Conservation (phyloP, 2,888 invertebrate genomes). For the Lapara coniferarum region DNA sequence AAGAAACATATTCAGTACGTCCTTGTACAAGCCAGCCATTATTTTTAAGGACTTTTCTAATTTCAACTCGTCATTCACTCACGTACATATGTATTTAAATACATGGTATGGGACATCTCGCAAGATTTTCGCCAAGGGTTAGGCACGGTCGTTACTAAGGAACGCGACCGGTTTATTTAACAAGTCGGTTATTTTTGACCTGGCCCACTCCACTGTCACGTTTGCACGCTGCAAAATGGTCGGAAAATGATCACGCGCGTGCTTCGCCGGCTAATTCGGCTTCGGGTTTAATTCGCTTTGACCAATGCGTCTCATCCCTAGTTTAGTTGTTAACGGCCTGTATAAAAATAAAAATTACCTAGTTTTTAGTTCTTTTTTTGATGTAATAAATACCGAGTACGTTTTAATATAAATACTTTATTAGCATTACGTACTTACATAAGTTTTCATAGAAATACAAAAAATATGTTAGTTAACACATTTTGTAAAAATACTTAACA, state of each 20-base stretch:
- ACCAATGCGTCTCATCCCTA: background rate
- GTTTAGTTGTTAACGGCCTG: background rate
- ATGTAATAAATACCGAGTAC: no score
- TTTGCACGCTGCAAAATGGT: conserved; percentile 11
- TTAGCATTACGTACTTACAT: no score
- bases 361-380: no score
- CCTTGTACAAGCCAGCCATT: no score
- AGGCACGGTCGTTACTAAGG: conserved; percentile 21
- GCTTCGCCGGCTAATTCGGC: conserved; percentile 1
- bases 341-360: background rate
- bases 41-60: no score
- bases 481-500: no score
- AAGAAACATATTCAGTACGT: no score
- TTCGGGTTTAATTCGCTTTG: background rate
- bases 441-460: no score
- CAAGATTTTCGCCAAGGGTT: conserved; percentile 25
- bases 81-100: background rate
- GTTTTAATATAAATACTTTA: no score
- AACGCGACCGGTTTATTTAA: conserved; percentile 26
- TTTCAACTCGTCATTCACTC: no score
- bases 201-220: background rate
- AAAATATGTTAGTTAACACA: no score
- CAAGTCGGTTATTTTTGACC: conserved; percentile 20
- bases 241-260: conserved; percentile 13
- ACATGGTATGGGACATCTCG: conserved; percentile 20